Evolutionary conservation across 1,140 invertebrate genomes (phyloP), one percentile per base, ranked within the genome.

Genomic region (Psilanteris sp.): DNA sequence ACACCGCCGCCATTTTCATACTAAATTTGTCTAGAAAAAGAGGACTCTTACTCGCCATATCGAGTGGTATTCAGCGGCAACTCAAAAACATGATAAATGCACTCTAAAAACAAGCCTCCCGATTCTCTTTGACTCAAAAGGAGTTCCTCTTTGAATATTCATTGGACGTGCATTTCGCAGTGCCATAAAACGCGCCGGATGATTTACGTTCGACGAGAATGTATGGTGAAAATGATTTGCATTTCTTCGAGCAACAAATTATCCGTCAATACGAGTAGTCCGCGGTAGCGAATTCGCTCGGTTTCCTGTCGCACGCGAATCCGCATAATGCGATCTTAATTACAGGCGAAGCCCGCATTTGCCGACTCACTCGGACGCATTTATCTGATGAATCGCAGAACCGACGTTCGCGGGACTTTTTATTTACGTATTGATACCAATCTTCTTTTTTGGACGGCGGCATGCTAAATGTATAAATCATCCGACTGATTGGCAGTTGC

Each of bases 281-380:
- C 1, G 29, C 55, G 26, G 55, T 26, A 61, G 41, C 41, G 29
- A 46, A 46, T 32, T 27, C 14, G n/a, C 13, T 46, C 22, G n/a
- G 13, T 62, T 37, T 62, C 43, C 32, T 50, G 57, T 36, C 41
- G 20, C 20, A 44, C 16, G 11, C 39, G 2, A 59, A 59, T 59
- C 26, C 11, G 7, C 22, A 52, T 43, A 34, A 44, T 13, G 20
- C 13, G n/a, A 22, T 52, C 20, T 52, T 64, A 64, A 64, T 64
- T 52, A 24, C 26, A 36, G 26, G 14, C 26, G 36, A 22, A 29
- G 10, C 9, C 8, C 7, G 10, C 43, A 29, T 37, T 46, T 39
- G 43, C 24, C 43, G 43, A 48, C 24, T 48, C 43, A 48, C 15
- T 48, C 39, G 15, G 13, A 44, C 14, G 9, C 34, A 29, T 29